Evolutionary conservation across 2,888 invertebrate species (phyloP), one percentile per base, ranked within the genome.

Genomic region (Chalcosyrphus nemorum): DNA sequence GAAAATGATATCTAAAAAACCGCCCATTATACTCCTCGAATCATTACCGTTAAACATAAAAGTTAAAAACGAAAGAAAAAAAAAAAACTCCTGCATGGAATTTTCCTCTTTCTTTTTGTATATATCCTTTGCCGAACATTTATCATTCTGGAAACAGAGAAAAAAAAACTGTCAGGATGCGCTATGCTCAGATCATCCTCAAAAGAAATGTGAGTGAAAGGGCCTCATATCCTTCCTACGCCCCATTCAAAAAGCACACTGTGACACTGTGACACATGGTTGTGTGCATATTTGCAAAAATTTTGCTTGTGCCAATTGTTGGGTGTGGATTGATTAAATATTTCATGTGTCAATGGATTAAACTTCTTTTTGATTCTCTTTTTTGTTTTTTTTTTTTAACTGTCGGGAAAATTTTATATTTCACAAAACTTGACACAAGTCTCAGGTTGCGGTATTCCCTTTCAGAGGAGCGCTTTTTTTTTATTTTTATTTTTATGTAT

Each of bases 81-180:
- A 21, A 19, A 61, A 27, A 13, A 15, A 32, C 35, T 52, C 19
- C 35, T 38, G 63, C 35, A 57, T 71, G 74, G 35, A 35, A 54
- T 70, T 68, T 71, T 50, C 59, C 9, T 29, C 7, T 32, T 32
- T 32, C 1, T 32, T 27, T 32, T 65, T 66, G n/a, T n/a, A n/a
- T 45, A 7, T 54, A 24, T 38, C 29, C 45, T 21, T 43, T 54
- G 50, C 75, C 24, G 41, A 63, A 57, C 47, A 81, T 75, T 81
- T 81, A 75, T 70, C 81, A 75, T 70, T 57, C 70, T 81, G 24
- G n/a, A n/a, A n/a, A n/a, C n/a, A n/a, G n/a, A n/a, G n/a, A n/a
- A n/a, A n/a, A n/a, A n/a, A 56, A 52, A 81, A 52, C 24, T 63
- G 70, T 71, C 75, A 65, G 75, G 43, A 52, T 75, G 21, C 52